Base-by-base conservation (phyloP, 1,140 invertebrate species). In the Ceratoteleas bidentatus region DNA sequence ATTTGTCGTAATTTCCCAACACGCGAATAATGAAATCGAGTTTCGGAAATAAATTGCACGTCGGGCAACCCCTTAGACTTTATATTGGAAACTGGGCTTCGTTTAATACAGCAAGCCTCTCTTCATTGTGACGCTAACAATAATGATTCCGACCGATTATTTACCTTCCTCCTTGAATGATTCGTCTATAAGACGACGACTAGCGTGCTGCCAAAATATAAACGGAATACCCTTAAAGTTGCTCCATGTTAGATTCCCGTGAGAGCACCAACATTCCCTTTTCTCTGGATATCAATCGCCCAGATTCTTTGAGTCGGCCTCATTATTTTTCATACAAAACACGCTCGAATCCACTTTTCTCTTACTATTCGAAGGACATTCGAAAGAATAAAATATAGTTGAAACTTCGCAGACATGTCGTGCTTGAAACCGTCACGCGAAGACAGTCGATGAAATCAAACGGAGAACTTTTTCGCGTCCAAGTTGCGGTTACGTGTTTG, bases 401-500 rank as follows among this genome's bases (percentile, higher is more conserved):
- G 68, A 64, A 65, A 74, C 62, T 76, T 76, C 10, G 49, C 54
- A 45, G 56, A 45, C 54, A 60, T 75, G 52, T 74, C 15, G 11
- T 54, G 14, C 40, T 49, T 36, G 10, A 60, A 50, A 57, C 40
- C 52, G 40, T 32, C 56, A n/a, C 54, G 53, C 24, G 33, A 65
- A 57, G 47, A 13, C 24, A 13, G 32, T 56, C 60, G 49, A 54
- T 11, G 40, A n/a, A 60, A 45, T 47, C 36, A 54, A 38, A 65
- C 43, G 64, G 40, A 33, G 6, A 70, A 78, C 58, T 78, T 70
- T 65, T 70, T 65, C 24, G 43, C 32, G 24, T 13, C 72, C 54
- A 76, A 68, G 56, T 76, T 72, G 53, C 38, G 75, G 38, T 5
- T 54, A 70, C 57, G 56, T 68, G 65, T 47, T 66, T 56, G 49